Base-by-base conservation (phyloP, 2,888 invertebrate genomes). In the Chromoteleia sp. region DNA sequence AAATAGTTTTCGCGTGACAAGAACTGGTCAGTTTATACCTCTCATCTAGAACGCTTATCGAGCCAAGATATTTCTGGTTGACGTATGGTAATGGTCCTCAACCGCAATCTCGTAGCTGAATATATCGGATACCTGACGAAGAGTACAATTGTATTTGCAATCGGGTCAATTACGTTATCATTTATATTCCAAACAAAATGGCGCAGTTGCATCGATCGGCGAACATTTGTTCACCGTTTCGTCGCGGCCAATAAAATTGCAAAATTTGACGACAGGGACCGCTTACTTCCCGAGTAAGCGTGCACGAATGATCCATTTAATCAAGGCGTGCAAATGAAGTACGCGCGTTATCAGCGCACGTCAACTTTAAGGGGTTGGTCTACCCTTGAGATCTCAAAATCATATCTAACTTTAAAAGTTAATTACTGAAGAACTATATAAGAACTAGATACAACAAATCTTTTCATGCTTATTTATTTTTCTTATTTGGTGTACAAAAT, bases 41-140 rank as follows among this genome's bases (percentile, higher is more conserved):
- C 50, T 75, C 56, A 65, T 67, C 75, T 25, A 21, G 36, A 39
- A 56, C 56, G 75, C 67, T 75, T 75, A 75, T 58, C 56, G 21
- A 58, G 30, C 30, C 50, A 75, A 75, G 54, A 75, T 67, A 75
- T 75, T 76, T 39, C 67, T 19, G 52, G 58, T 45, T 67, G 75
- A 67, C 52, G 33, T 76, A 52, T 54, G 52, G 48, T 67, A 76
- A 76, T 76, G 52, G 67, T 68, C 59, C 67, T 75, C 75, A 39
- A 63, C 73, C 45, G 33, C 63, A 54, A 63, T 63, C 50, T 63
- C 73, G 19, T 33, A 30, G 63, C 21, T 33, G 63, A 63, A 74
- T 52, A 52, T 56, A 63, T 56, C 33, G 45, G 39, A 63, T 33
- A 25, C 5, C 54, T 25, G 63, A 52, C 54, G 45, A 74, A 74